These are phyloP conservation scores for Parasteatoda tepidariorum DNA, from an alignment of 1,140 invertebrate genomes.

Conservation along the genomic window DNA sequence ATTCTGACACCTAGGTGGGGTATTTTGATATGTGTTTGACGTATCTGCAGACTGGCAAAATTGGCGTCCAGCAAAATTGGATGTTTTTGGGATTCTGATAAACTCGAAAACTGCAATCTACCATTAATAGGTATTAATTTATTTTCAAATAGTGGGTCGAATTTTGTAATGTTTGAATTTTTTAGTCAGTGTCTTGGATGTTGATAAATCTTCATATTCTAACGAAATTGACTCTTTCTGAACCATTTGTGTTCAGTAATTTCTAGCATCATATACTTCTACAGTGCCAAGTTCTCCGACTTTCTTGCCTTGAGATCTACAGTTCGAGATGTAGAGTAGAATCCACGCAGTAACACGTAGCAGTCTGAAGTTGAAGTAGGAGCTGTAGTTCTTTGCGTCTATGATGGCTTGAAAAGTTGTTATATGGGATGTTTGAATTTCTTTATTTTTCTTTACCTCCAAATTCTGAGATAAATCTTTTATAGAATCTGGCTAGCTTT, in stretches of 20 bases:
- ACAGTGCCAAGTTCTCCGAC: not conserved
- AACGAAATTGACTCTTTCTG: constrained; percentile 5
- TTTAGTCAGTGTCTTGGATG: not conserved
- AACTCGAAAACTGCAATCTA: not conserved
- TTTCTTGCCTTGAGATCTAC: not conserved
- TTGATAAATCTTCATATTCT: not conserved
- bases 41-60: not conserved
- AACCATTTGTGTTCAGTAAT: constrained; percentile 14
- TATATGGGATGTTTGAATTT: not conserved
- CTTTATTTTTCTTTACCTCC: constrained; percentile 7
- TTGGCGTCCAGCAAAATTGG: not conserved
- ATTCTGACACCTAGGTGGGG: not conserved
- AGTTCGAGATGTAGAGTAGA: not conserved
- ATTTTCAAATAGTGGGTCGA: not conserved
- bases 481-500: constrained; percentile 2
- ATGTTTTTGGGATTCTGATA: not conserved
- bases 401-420: constrained; percentile 9
- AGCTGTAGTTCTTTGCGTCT: constrained; percentile 1
- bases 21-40: not conserved
- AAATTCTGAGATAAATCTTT: not conserved
- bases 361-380: not conserved
- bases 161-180: not conserved
- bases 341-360: constrained; percentile 4
- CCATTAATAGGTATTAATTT: not conserved
- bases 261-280: not conserved